These are phyloP conservation scores for Megalops atlanticus DNA, from an alignment of 2,113 vertebrate genomes.

Conservation along the genomic window DNA sequence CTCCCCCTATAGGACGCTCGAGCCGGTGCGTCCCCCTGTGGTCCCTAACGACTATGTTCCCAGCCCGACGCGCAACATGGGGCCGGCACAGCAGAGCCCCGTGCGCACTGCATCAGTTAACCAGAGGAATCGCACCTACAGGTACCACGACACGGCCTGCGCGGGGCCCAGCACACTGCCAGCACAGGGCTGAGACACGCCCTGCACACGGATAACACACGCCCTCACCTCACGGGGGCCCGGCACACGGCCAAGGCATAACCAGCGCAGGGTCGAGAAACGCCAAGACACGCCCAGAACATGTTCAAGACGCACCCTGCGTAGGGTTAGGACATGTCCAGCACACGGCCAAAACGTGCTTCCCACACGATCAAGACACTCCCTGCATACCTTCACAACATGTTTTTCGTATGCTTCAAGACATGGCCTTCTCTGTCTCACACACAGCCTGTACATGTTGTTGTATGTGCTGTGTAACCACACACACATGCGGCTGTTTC, in stretches of 20 bases:
- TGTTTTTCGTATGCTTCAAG: too few species aligned
- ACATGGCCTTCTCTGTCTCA: too few species aligned
- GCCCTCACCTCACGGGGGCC: slow-evolving; percentile 58
- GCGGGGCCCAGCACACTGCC: not conserved
- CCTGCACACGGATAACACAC: not conserved
- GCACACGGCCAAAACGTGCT: not conserved
- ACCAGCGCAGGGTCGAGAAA: not conserved
- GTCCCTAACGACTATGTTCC: slow-evolving; percentile 99
- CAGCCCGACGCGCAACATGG: slow-evolving; percentile 95
- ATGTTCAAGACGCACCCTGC: too few species aligned
- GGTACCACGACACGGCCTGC: slow-evolving; percentile 73
- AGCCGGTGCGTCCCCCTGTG: slow-evolving; percentile 97
- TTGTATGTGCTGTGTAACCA: too few species aligned
- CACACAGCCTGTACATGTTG: too few species aligned
- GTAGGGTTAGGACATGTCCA: not conserved
- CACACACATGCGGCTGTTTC: too few species aligned
- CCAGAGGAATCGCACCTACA: slow-evolving; percentile 99
- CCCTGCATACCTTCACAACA: too few species aligned
- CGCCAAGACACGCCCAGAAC: slow-evolving; percentile 21
- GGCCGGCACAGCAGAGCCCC: slow-evolving; percentile 91
- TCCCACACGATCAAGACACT: not conserved
- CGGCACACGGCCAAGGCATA: slow-evolving; percentile 11
- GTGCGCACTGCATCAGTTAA: slow-evolving; percentile 95
- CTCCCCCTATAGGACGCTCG: slow-evolving; percentile 97
- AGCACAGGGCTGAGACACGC: not conserved